These are phyloP conservation scores for Phyllotreta striolata DNA, from an alignment of 2,888 invertebrate species.

Conservation along the genomic window DNA sequence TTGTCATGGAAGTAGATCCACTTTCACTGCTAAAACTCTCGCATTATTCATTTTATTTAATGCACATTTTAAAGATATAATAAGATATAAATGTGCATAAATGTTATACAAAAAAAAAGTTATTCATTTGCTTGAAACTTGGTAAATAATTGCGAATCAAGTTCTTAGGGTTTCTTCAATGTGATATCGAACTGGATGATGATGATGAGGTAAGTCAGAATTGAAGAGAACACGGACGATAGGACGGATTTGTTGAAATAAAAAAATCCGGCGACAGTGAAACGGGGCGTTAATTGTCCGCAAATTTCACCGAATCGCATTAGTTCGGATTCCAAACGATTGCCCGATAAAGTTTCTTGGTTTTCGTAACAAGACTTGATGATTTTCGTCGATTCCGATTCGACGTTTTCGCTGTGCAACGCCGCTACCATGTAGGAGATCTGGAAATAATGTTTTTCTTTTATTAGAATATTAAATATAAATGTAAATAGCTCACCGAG, in stretches of 20 bases:
- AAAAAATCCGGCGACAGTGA: conserved; percentile 39
- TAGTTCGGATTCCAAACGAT: conserved; percentile 12
- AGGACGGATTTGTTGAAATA: conserved; percentile 32
- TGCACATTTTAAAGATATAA: too few relatives aligned
- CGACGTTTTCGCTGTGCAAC: conserved; percentile 34
- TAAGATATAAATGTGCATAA: too few relatives aligned
- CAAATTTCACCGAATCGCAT: conserved; percentile 27
- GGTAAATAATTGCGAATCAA: too few relatives aligned
- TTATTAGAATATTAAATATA: background rate
- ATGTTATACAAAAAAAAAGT: too few relatives aligned
- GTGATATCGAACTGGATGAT: conserved; percentile 40
- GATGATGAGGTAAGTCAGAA: conserved; percentile 41
- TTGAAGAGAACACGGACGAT: conserved; percentile 38
- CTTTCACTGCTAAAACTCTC: too few relatives aligned
- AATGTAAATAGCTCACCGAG: conserved; percentile 3
- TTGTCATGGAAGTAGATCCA: too few relatives aligned
- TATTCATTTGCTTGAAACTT: too few relatives aligned
- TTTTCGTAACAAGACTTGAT: conserved; percentile 18
- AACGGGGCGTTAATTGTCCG: conserved; percentile 36
- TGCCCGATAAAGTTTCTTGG: conserved; percentile 21
- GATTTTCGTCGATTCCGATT: conserved; percentile 31
- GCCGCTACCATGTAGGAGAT: conserved; percentile 17
- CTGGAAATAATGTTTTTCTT: conserved; percentile 4
- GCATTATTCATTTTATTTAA: too few relatives aligned
- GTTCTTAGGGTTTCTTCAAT: conserved; percentile 6